Conservation (phyloP, 2,888 invertebrate species). For the Sinotaia quadrata region DNA sequence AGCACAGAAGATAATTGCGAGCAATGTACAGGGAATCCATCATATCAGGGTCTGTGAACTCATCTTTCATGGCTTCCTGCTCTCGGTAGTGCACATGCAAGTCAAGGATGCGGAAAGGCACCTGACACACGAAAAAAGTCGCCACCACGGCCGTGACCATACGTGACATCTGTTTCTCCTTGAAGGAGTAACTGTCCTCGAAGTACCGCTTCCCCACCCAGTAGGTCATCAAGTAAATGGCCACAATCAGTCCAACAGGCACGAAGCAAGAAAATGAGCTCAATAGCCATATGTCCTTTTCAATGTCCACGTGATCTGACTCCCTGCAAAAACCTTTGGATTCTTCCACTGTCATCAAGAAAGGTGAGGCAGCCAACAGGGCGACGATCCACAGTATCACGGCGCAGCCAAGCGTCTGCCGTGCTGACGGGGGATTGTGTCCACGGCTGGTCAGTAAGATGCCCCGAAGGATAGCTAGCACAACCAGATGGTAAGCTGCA, state of each 20-base stretch:
- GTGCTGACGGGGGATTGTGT: conserved; percentile 45
- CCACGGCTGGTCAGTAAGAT: conserved; percentile 43
- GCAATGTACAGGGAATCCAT: conserved; percentile 34
- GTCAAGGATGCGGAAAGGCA: conserved; percentile 52
- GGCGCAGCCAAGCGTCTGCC: conserved; percentile 49
- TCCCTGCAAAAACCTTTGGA: conserved; percentile 27
- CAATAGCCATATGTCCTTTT: conserved; percentile 40
- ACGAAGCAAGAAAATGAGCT: conserved; percentile 52
- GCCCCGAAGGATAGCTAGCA: conserved; percentile 56
- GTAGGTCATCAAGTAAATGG: conserved; percentile 55
- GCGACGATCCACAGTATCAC: conserved; percentile 49
- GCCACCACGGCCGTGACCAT: conserved; percentile 54
- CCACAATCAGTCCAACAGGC: conserved; percentile 49
- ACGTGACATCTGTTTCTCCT: conserved; percentile 55
- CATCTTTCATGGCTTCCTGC: not conserved
- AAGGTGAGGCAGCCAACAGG: conserved; percentile 51
- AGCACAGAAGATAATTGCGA: conserved; percentile 44
- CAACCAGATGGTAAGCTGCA: conserved; percentile 56
- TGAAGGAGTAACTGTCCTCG: conserved; percentile 57
- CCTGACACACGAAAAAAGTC: conserved; percentile 52
- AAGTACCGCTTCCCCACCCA: conserved; percentile 57
- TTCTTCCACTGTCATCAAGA: conserved; percentile 34
- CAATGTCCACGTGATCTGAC: conserved; percentile 35
- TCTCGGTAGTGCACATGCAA: conserved; percentile 45
- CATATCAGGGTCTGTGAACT: conserved; percentile 2